A percentile compares a stretch with the other conserved stretches of the same genome.
phyloP scores from a whole-genome alignment of 2,113 vertebrate species.

The Bambusicola thoracicus region DNA sequence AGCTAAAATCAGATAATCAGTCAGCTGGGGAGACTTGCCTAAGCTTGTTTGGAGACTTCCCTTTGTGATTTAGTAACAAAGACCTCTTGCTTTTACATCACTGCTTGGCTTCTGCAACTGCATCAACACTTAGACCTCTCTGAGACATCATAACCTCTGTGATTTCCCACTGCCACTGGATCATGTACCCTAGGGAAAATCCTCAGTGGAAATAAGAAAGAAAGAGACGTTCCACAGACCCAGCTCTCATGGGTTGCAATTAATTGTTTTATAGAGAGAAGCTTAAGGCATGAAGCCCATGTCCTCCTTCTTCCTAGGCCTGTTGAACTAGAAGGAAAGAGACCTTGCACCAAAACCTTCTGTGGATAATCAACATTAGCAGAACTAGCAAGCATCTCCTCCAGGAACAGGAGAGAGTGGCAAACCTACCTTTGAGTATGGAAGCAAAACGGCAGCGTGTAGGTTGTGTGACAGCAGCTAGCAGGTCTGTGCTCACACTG shows the following conservation, averaged over 20 bases:
- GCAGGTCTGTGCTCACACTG: neutral
- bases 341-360: neutral
- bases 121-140: accelerated
- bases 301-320: neutral
- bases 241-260: neutral
- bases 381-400: neutral
- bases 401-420: neutral
- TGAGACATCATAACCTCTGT: accelerated
- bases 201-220: neutral
- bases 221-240: neutral
- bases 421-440: neutral
- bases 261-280: neutral
- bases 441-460: neutral
- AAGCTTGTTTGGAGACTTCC: neutral
- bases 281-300: neutral
- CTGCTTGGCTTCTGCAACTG: neutral
- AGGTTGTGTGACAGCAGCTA: neutral
- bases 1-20: neutral
- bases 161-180: neutral
- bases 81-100: neutral
- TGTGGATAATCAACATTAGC: neutral
- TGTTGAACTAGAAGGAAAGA: neutral
- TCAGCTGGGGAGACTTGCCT: neutral
- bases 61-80: neutral
- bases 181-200: neutral